Evolutionary conservation across 2,888 invertebrate genomes (phyloP).

Genomic region (Megastigmus dorsalis): DNA sequence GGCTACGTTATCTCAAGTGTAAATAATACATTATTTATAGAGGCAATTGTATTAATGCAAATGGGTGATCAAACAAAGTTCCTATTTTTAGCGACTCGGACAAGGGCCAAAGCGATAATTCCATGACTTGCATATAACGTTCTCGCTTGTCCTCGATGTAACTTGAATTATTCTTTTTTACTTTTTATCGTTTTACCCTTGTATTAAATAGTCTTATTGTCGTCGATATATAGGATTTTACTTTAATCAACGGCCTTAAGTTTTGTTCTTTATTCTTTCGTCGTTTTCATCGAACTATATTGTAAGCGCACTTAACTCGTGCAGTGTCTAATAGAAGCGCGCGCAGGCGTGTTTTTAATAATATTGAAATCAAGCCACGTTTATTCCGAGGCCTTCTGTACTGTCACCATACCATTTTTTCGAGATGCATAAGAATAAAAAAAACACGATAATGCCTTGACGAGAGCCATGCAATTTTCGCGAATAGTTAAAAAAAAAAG

Average conservation of each 20-base stretch:
- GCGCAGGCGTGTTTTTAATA: constrained; percentile 19
- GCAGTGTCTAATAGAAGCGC: constrained; percentile 24
- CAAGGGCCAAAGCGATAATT: constrained; percentile 56
- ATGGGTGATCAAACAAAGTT: constrained; percentile 72
- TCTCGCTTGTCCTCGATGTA: constrained; percentile 54
- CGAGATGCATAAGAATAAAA: constrained; percentile 14
- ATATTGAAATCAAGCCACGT: constrained; percentile 16
- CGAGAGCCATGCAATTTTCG: constrained; percentile 42
- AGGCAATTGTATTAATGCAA: constrained; percentile 54
- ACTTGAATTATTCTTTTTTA: constrained; percentile 24
- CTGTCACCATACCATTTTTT: constrained; percentile 32
- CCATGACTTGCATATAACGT: constrained; percentile 40
- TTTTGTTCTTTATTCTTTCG: not conserved
- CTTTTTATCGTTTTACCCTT: not conserved
- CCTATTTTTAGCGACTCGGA: constrained; percentile 69
- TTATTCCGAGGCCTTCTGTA: constrained; percentile 49
- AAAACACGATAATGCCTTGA: constrained; percentile 50
- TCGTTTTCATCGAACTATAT: too few relatives aligned
- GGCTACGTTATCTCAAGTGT: constrained; percentile 46
- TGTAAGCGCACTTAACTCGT: constrained; percentile 11
- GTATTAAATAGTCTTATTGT: too few relatives aligned
- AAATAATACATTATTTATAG: constrained; percentile 49
- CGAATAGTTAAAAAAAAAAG: not conserved
- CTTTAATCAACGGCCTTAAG: too few relatives aligned
- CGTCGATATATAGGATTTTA: constrained; percentile 7